Conservation (phyloP, 2,113 vertebrate species). For the Oxygymnocypris stewartii region DNA sequence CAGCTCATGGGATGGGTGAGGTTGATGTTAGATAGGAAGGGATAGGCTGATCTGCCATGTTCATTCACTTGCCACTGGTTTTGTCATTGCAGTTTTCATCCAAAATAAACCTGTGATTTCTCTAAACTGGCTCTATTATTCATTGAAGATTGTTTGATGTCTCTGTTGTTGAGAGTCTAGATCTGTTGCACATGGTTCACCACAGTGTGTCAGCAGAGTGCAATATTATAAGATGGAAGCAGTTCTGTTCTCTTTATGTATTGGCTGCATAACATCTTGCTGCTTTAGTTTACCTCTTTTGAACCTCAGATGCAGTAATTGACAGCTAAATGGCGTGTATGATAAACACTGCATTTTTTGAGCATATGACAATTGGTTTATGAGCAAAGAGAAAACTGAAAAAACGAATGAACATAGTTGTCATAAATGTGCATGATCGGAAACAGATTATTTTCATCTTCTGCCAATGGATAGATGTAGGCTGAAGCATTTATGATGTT, state of each 20-base stretch:
- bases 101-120: constrained; percentile 56
- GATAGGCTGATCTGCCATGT: constrained; percentile 40
- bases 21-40: constrained; percentile 71
- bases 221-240: background rate
- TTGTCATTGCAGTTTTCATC: constrained; percentile 29
- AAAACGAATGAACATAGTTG: background rate
- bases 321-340: background rate
- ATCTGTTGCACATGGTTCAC: background rate
- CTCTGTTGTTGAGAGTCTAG: background rate
- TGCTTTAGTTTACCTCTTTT: background rate
- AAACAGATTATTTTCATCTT: background rate
- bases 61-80: constrained; percentile 24
- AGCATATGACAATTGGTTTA: background rate
- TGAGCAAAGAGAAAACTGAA: background rate
- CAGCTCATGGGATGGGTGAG: constrained; percentile 61
- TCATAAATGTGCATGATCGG: constrained; percentile 6
- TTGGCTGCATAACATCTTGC: background rate
- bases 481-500: background rate
- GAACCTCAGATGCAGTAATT: background rate
- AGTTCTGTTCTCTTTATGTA: background rate
- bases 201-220: constrained; percentile 45
- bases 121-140: constrained; percentile 9
- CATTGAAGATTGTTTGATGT: background rate
- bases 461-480: background rate
- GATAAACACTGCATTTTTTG: background rate